Evolutionary conservation across 1,140 invertebrate species (phyloP).

Genomic region (Alviniconcha marisindica): DNA sequence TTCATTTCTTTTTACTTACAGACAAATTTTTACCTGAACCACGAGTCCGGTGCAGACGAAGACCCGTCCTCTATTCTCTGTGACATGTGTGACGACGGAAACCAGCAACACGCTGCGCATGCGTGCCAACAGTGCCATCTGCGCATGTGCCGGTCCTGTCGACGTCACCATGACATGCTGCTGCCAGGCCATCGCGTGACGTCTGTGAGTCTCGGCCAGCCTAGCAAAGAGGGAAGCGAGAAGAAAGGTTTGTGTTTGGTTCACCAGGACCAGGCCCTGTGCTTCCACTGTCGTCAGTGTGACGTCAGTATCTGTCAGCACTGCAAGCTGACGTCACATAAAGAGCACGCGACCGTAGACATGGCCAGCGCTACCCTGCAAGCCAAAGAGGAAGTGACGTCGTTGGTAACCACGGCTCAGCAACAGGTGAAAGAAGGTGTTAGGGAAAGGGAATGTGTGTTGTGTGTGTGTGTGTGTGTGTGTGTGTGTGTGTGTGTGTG

Average conservation of each 20-base stretch:
- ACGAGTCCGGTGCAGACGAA: too few relatives aligned
- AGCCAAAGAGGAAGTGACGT: not conserved
- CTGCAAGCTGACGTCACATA: constrained; percentile 14
- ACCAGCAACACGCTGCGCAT: not conserved
- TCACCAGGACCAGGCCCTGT: constrained; percentile 10
- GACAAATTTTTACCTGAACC: too few relatives aligned
- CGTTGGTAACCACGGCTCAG: not conserved
- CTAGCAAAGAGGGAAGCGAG: not conserved
- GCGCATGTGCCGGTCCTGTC: not conserved
- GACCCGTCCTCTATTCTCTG: too few relatives aligned
- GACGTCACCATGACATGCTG: not conserved
- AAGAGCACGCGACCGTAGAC: not conserved
- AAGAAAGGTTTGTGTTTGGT: not conserved
- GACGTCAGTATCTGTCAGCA: constrained; percentile 20
- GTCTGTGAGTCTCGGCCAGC: not conserved
- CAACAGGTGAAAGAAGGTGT: not conserved
- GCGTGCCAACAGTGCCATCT: not conserved
- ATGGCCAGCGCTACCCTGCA: not conserved
- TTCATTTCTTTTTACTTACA: too few relatives aligned
- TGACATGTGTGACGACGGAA: constrained; percentile 5
- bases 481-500: not conserved
- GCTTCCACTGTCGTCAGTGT: constrained; percentile 31
- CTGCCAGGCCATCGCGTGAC: not conserved
- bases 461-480: not conserved
- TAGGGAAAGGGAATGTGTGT: not conserved